phyloP scores from a whole-genome alignment of 2,888 invertebrate genomes.

The Ernsta delagoae region DNA sequence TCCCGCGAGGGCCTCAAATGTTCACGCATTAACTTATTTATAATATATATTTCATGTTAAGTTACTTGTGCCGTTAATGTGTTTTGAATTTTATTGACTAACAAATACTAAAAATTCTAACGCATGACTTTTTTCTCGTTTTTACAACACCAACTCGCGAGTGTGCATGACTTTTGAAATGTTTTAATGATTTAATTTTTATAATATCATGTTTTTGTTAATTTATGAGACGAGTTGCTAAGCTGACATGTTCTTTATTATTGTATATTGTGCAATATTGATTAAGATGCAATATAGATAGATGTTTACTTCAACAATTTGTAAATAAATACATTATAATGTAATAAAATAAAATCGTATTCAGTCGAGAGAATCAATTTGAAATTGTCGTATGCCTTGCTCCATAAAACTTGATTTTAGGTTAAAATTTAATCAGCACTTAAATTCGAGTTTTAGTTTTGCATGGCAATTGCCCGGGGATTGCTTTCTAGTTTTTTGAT shows the following conservation, averaged over 20 bases:
- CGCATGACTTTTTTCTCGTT: slow-evolving; percentile 73
- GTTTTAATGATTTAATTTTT: slow-evolving; percentile 53
- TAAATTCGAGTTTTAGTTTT: slow-evolving; percentile 79
- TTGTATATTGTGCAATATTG: slow-evolving; percentile 52
- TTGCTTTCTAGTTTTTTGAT: slow-evolving; percentile 80
- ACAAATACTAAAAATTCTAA: slow-evolving; percentile 80
- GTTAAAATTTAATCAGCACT: slow-evolving; percentile 56
- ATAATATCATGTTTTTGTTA: slow-evolving; percentile 45
- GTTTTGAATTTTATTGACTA: slow-evolving; percentile 81
- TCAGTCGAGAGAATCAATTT: slow-evolving; percentile 55
- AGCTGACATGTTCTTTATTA: slow-evolving; percentile 67
- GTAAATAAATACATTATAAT: slow-evolving; percentile 46
- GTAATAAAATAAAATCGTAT: slow-evolving; percentile 34
- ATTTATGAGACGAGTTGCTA: slow-evolving; percentile 49
- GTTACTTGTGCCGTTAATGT: slow-evolving; percentile 50
- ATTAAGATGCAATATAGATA: slow-evolving; percentile 52
- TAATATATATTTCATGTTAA: slow-evolving; percentile 45
- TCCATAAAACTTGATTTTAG: slow-evolving; percentile 79
- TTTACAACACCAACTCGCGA: slow-evolving; percentile 76
- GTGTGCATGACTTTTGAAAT: slow-evolving; percentile 75
- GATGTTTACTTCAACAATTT: slow-evolving; percentile 80
- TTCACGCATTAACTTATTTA: slow-evolving; percentile 54
- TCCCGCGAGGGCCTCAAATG: slow-evolving; percentile 62
- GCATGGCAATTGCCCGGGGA: slow-evolving; percentile 80
- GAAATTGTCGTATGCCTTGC: slow-evolving; percentile 69